A percentile compares a stretch with the other conserved stretches of the same genome.
phyloP scores from a whole-genome alignment of 1,140 invertebrate genomes.

The Drosophila tropicalis region DNA sequence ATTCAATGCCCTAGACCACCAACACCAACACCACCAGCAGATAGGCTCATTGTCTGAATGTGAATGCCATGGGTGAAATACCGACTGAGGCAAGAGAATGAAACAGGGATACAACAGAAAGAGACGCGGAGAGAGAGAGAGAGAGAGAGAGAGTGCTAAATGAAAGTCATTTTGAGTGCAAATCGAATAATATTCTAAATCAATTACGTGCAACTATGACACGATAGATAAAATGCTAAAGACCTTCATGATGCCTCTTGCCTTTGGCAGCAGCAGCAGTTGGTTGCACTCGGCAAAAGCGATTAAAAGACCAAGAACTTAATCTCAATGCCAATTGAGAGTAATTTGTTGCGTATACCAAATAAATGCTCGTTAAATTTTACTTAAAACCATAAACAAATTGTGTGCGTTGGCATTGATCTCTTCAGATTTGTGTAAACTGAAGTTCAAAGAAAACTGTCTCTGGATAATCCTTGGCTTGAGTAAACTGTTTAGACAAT shows the following conservation, averaged over 20 bases:
- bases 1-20: too few relatives aligned
- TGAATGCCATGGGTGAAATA: conserved; percentile 1
- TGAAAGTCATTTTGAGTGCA: conserved; percentile 76
- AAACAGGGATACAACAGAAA: background rate
- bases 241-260: background rate
- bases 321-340: background rate
- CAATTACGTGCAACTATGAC: conserved; percentile 73
- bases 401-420: background rate
- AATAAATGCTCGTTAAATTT: background rate
- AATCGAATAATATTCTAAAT: conserved; percentile 80
- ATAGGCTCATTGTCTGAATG: conserved; percentile 49
- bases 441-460: background rate
- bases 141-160: conserved; percentile 45
- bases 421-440: background rate
- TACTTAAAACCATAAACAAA: too few relatives aligned
- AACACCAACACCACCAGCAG: conserved; percentile 19
- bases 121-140: conserved; percentile 19
- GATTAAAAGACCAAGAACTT: background rate
- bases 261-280: background rate
- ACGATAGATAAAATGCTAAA: conserved; percentile 3
- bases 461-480: background rate
- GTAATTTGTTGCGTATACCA: background rate
- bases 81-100: conserved; percentile 15
- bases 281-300: background rate
- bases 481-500: background rate